Conservation (phyloP, 1,140 invertebrate species). For the Drosophila pectinifera region DNA sequence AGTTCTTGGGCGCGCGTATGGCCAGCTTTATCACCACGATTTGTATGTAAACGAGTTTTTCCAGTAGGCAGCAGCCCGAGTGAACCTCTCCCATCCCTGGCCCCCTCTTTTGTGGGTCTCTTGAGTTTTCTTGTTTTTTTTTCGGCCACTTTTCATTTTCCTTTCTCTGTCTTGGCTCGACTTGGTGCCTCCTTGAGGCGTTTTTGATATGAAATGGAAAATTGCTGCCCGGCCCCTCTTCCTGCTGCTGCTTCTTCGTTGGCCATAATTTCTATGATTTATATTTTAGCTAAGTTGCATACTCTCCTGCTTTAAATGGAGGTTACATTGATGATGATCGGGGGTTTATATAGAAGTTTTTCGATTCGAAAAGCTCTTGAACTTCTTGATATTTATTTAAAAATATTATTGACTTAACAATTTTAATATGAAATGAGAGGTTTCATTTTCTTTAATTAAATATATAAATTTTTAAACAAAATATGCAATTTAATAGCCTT, state of each 20-base stretch:
- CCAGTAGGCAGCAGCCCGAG: constrained; percentile 55
- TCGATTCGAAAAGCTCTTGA: too few relatives aligned
- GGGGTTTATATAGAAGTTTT: not conserved
- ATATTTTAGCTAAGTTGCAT: constrained; percentile 55
- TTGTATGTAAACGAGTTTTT: constrained; percentile 85
- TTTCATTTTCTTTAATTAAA: not conserved
- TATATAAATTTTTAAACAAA: not conserved
- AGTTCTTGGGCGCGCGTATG: constrained; percentile 84
- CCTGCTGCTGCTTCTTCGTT: constrained; percentile 5
- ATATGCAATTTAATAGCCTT: not conserved
- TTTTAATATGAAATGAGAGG: not conserved
- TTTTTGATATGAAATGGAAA: constrained; percentile 71
- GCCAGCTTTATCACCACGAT: constrained; percentile 85
- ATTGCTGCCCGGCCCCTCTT: constrained; percentile 44
- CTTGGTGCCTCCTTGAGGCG: constrained; percentile 45
- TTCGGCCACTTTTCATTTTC: constrained; percentile 74
- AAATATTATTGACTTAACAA: not conserved
- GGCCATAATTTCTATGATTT: constrained; percentile 79
- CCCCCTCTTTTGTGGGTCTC: constrained; percentile 12
- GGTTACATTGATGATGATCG: constrained; percentile 3
- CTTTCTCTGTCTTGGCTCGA: constrained; percentile 56
- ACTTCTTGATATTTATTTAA: not conserved
- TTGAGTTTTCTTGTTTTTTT: constrained; percentile 49
- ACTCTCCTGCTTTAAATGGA: not conserved
- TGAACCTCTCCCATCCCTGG: not conserved